Conservation (phyloP, 2,797 vertebrate genomes). For the Oceanodroma leucorhoa region DNA sequence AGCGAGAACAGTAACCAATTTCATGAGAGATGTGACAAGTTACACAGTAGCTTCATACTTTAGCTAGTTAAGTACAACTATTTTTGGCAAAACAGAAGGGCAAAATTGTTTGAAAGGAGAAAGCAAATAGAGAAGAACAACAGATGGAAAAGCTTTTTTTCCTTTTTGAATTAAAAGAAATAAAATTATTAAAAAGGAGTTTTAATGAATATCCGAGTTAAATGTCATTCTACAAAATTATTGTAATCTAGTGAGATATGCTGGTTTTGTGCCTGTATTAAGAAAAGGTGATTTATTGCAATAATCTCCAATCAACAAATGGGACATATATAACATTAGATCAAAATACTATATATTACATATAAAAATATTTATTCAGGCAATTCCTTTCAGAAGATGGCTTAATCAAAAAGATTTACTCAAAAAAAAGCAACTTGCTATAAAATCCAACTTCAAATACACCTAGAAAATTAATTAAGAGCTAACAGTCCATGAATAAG, state of each 20-base stretch:
- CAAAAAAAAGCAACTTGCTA: neutral
- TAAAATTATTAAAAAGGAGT: constrained; percentile 11
- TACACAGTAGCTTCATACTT: constrained; percentile 32
- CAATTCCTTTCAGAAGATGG: neutral
- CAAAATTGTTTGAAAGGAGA: constrained; percentile 63
- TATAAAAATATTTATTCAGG: neutral
- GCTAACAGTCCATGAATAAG: neutral
- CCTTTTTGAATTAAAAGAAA: constrained; percentile 51
- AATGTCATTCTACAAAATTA: constrained; percentile 22
- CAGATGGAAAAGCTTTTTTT: constrained; percentile 48
- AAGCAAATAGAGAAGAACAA: constrained; percentile 55
- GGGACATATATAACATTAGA: neutral
- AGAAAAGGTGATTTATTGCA: constrained; percentile 1
- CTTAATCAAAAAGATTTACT: neutral
- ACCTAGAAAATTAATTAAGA: neutral
- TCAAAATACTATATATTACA: neutral
- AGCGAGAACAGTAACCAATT: constrained; percentile 11
- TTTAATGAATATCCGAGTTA: constrained; percentile 35
- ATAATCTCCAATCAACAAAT: neutral
- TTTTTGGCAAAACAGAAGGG: constrained; percentile 68
- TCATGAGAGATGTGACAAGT: neutral
- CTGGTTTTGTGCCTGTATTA: neutral
- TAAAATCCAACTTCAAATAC: neutral
- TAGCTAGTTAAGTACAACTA: constrained; percentile 65
- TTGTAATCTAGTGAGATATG: constrained; percentile 18